A percentile compares a stretch with the other conserved stretches of the same genome.
Evolutionary conservation across 2,888 invertebrate genomes (phyloP).

Genomic region (Phyto melanocephala): DNA sequence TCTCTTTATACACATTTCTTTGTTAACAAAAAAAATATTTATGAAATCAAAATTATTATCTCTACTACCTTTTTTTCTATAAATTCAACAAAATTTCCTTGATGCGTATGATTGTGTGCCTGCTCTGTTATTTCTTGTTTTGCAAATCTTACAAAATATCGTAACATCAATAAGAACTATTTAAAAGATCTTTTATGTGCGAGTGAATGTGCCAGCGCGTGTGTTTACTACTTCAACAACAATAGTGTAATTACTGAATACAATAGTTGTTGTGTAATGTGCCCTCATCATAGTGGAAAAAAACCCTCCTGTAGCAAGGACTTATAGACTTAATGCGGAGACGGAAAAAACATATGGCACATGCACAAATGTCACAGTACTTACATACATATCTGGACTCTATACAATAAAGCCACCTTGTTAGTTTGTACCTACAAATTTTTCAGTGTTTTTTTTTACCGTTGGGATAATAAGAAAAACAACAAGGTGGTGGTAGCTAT

Average conservation of each 20-base stretch:
- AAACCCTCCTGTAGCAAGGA: slow-evolving; percentile 54
- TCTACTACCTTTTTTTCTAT: neutral
- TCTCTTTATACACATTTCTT: too few species aligned
- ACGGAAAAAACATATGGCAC: slow-evolving; percentile 37
- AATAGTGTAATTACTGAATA: slow-evolving; percentile 63
- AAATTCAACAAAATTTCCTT: neutral
- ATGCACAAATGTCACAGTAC: neutral
- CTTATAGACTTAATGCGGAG: slow-evolving; percentile 57
- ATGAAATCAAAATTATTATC: slow-evolving; percentile 50
- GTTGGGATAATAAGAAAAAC: neutral
- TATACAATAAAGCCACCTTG: slow-evolving; percentile 10
- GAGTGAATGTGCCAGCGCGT: neutral
- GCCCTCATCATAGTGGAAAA: neutral
- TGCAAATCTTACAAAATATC: slow-evolving; percentile 50
- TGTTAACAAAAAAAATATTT: neutral
- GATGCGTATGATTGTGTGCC: neutral
- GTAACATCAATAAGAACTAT: slow-evolving; percentile 43
- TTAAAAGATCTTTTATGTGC: slow-evolving; percentile 26
- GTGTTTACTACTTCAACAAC: slow-evolving; percentile 48
- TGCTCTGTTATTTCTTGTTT: slow-evolving; percentile 14
- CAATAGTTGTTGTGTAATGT: slow-evolving; percentile 50
- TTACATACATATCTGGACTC: slow-evolving; percentile 5
- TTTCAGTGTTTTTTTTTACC: neutral
- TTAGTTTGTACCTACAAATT: slow-evolving; percentile 1
- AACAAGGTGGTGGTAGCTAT: slow-evolving; percentile 42